Conservation (phyloP, 2,888 invertebrate species). For the Dynastes maya region DNA sequence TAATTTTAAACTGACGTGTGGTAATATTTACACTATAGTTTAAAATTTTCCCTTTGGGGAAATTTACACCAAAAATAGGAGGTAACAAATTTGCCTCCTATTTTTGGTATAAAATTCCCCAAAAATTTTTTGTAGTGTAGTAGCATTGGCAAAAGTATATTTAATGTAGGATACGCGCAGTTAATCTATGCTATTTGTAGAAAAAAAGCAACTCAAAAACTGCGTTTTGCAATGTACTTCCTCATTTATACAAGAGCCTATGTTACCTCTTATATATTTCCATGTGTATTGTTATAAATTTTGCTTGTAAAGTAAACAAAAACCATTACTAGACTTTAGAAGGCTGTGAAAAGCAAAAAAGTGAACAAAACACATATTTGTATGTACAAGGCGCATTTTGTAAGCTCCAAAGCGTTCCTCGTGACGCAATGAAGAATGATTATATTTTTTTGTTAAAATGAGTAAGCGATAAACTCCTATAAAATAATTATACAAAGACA, state of each 20-base stretch:
- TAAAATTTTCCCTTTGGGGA: no score
- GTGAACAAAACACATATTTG: conserved; percentile 28
- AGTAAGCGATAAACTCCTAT: neutral
- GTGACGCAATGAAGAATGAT: conserved; percentile 3
- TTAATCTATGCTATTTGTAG: no score
- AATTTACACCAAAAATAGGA: no score
- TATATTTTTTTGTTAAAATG: neutral
- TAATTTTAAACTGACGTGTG: no score
- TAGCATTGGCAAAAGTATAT: no score
- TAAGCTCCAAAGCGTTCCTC: conserved; percentile 30
- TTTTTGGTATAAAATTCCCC: no score
- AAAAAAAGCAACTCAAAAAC: no score
- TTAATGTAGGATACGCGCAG: no score
- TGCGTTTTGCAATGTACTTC: no score
- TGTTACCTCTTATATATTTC: neutral
- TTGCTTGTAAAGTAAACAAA: conserved; percentile 36
- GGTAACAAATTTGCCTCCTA: no score
- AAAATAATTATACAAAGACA: conserved; percentile 2
- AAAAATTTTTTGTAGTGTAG: no score
- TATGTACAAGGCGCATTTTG: conserved; percentile 39
- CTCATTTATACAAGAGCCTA: neutral
- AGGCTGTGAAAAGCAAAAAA: conserved; percentile 52
- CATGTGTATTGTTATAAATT: neutral
- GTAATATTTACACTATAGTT: no score
- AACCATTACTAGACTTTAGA: conserved; percentile 54